These are phyloP conservation scores for Amphiprion clarkii DNA, from an alignment of 2,797 vertebrate species.

Conservation along the genomic window DNA sequence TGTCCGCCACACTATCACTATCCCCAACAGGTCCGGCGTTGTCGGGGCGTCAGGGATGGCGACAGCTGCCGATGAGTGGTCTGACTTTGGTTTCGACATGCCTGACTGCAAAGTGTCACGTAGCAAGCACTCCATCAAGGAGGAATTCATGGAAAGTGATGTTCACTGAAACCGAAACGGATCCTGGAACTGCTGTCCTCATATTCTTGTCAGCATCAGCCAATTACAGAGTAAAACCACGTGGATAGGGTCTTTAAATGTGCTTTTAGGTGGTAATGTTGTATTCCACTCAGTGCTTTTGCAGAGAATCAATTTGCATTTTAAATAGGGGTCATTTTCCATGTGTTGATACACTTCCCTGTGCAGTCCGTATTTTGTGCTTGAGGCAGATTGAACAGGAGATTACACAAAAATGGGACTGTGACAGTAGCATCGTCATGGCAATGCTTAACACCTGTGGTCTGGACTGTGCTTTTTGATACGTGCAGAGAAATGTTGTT, in stretches of 20 bases:
- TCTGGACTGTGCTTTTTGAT: constrained; percentile 31
- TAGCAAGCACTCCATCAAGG: constrained; percentile 94
- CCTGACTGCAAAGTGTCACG: constrained; percentile 93
- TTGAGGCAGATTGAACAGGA: constrained; percentile 31
- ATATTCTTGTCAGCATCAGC: constrained; percentile 34
- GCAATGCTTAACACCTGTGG: constrained; percentile 16
- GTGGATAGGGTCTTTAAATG: constrained; percentile 26
- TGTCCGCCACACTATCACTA: constrained; percentile 98
- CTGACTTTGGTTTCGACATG: constrained; percentile 98
- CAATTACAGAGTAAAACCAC: constrained; percentile 20
- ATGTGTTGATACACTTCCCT: constrained; percentile 34
- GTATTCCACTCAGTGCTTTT: constrained; percentile 33
- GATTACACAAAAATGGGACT: constrained; percentile 26
- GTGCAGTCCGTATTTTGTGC: constrained; percentile 30
- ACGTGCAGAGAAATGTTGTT: constrained; percentile 11
- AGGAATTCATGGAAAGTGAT: constrained; percentile 94
- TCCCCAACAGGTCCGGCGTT: constrained; percentile 90
- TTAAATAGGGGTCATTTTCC: constrained; percentile 32
- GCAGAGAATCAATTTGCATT: constrained; percentile 29
- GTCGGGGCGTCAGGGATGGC: constrained; percentile 73
- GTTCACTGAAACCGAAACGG: constrained; percentile 85
- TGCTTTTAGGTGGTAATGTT: constrained; percentile 37
- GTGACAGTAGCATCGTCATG: constrained; percentile 20
- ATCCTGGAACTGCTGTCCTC: constrained; percentile 38
- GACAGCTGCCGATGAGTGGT: constrained; percentile 90